A percentile compares a stretch with the other conserved stretches of the same genome.
Evolutionary conservation across 2,888 invertebrate genomes (phyloP).

Genomic region (Macrophya annulata): DNA sequence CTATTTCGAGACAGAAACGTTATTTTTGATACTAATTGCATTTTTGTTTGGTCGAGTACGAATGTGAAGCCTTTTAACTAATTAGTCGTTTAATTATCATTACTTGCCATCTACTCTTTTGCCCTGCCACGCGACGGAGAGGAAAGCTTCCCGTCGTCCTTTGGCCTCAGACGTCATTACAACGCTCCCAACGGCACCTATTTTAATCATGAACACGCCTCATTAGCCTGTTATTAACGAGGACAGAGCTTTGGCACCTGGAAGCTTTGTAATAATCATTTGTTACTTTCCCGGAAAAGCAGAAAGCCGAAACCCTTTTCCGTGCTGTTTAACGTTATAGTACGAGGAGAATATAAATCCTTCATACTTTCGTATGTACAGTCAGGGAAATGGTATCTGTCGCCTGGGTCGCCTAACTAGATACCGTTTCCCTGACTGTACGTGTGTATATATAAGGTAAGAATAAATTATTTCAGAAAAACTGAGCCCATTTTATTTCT

Average conservation of each 20-base stretch:
- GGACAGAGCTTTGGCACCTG: constrained; percentile 55
- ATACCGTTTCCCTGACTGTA: no score
- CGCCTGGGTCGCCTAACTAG: no score
- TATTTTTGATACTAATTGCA: background rate
- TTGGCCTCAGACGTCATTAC: constrained; percentile 22
- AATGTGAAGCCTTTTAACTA: constrained; percentile 37
- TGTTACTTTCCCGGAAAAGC: constrained; percentile 27
- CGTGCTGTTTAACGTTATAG: background rate
- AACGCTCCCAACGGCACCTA: constrained; percentile 55
- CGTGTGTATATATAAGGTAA: no score
- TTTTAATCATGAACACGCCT: constrained; percentile 70
- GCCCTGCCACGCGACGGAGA: constrained; percentile 13
- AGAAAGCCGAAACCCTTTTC: background rate
- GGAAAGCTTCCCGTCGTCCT: background rate
- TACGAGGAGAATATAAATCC: background rate
- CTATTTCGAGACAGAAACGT: background rate
- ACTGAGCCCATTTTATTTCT: background rate
- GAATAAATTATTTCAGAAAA: background rate
- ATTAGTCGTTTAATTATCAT: constrained; percentile 45
- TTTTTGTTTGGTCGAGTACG: background rate
- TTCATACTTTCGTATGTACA: background rate
- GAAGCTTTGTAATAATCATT: constrained; percentile 40
- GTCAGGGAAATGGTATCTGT: no score
- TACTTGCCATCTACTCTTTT: constrained; percentile 33
- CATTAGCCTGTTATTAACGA: constrained; percentile 71